A percentile compares a stretch with the other conserved stretches of the same genome.
Conservation (phyloP, 2,113 vertebrate genomes). For the Uria aalge region DNA sequence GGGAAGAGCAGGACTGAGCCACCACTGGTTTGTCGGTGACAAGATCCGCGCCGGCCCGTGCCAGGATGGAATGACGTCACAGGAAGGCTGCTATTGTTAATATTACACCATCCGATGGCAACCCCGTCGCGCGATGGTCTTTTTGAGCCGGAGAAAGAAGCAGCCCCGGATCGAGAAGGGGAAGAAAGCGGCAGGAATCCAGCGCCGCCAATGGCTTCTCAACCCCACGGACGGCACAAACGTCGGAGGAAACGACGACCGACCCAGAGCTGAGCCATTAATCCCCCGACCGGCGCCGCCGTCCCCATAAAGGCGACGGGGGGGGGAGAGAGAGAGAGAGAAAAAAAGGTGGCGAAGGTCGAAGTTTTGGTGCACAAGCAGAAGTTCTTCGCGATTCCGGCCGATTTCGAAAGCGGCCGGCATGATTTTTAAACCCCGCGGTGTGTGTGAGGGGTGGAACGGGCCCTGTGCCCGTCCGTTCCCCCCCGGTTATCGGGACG, state of each 20-base stretch:
- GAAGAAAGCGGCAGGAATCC: background rate
- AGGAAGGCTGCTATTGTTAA: background rate
- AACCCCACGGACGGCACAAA: background rate
- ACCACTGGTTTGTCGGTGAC: background rate
- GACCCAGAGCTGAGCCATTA: fast-evolving
- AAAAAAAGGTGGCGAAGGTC: background rate
- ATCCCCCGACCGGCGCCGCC: background rate
- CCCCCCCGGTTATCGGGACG: background rate
- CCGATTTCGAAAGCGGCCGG: background rate
- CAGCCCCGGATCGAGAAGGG: background rate
- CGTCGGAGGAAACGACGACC: fast-evolving
- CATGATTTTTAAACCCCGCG: background rate
- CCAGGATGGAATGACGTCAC: background rate
- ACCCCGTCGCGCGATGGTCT: background rate
- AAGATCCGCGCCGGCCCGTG: background rate
- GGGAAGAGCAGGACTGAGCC: background rate
- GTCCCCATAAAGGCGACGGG: fast-evolving
- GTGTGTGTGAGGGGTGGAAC: fast-evolving
- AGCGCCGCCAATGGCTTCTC: fast-evolving
- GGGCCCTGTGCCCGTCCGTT: background rate
- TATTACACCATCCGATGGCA: background rate
- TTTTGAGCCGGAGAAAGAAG: background rate
- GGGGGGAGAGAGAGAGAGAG: background rate
- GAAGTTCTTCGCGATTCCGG: background rate
- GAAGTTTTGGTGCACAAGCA: background rate